Conservation (phyloP, 2,797 vertebrate genomes). For the Percopsis omiscomaycus region DNA sequence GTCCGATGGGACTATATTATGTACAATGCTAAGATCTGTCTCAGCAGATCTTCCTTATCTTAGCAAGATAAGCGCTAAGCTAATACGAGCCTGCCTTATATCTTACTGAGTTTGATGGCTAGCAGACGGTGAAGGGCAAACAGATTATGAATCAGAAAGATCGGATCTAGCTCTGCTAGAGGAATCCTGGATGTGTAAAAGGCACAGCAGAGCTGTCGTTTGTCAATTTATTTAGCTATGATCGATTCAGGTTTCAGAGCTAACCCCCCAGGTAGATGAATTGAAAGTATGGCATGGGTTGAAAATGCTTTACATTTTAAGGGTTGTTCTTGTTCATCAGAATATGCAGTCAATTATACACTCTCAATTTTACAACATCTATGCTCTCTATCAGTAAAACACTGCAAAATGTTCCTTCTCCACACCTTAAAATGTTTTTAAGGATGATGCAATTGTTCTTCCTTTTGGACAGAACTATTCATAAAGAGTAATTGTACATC, state of each 20-base stretch:
- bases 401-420: too few relatives aligned
- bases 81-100: conserved; percentile 27
- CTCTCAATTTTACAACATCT: too few relatives aligned
- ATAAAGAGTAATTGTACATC: conserved; percentile 38
- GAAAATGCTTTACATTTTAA: too few relatives aligned
- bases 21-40: too few relatives aligned
- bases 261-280: conserved; percentile 2
- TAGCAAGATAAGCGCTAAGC: conserved; percentile 46
- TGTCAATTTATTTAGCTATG: neutral
- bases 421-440: too few relatives aligned
- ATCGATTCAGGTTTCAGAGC: conserved; percentile 10
- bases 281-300: neutral
- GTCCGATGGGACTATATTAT: neutral
- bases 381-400: too few relatives aligned
- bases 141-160: conserved; percentile 48
- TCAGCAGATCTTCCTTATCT: conserved; percentile 14
- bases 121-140: conserved; percentile 48
- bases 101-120: conserved; percentile 36
- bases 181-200: neutral
- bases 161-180: conserved; percentile 15
- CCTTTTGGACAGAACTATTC: neutral
- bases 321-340: too few relatives aligned
- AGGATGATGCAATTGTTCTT: neutral
- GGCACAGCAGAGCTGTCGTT: conserved; percentile 4
- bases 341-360: too few relatives aligned